Conservation (phyloP, 2,888 invertebrate genomes). For the Quadroppia sp. region DNA sequence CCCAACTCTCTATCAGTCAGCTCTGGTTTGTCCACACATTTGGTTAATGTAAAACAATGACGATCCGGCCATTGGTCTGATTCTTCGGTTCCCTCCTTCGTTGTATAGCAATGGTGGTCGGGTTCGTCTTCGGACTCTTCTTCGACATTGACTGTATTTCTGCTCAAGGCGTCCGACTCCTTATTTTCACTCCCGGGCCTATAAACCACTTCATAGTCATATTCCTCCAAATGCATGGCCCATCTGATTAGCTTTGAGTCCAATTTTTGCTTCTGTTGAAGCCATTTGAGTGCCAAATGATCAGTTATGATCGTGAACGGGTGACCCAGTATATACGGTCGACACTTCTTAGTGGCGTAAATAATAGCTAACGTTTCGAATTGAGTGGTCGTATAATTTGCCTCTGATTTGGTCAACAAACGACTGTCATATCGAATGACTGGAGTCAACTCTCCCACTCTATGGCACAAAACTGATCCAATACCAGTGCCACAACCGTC, state of each 20-base stretch:
- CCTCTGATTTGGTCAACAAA: conserved; percentile 46
- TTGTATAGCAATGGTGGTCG: too few species aligned
- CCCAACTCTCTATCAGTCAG: too few species aligned
- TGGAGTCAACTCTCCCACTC: not conserved
- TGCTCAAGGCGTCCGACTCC: not conserved
- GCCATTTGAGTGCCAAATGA: conserved; percentile 44
- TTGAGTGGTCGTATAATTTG: conserved; percentile 46
- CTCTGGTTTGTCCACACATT: too few species aligned
- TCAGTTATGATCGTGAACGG: conserved; percentile 48
- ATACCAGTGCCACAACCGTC: not conserved
- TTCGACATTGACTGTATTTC: too few species aligned
- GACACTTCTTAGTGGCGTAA: conserved; percentile 43
- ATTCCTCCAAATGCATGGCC: not conserved
- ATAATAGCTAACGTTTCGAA: conserved; percentile 46
- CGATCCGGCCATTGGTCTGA: too few species aligned
- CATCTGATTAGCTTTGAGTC: not conserved
- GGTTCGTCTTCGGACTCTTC: too few species aligned
- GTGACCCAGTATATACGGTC: conserved; percentile 46
- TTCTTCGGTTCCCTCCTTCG: too few species aligned
- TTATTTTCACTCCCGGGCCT: not conserved
- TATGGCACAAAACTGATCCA: not conserved
- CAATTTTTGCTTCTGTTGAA: not conserved
- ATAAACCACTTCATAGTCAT: not conserved
- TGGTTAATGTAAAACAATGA: too few species aligned
- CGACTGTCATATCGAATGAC: not conserved